Conservation (phyloP, 35 echinoderm and acorn worm species). For the Holothuria glaberrima region DNA sequence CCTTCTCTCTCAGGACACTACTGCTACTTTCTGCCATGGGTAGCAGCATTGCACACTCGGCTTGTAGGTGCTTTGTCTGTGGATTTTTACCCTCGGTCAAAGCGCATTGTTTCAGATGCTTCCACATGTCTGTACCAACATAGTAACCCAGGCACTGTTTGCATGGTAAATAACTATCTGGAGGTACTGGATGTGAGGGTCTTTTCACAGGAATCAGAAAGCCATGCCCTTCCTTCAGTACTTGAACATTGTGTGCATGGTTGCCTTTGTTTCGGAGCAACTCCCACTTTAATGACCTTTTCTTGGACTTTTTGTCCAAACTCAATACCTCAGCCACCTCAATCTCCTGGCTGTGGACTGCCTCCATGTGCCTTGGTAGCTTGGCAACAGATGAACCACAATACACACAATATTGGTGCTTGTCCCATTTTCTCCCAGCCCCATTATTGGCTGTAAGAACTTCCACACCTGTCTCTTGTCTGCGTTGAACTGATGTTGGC, state of each 20-base stretch:
- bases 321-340: constrained; percentile 60
- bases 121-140: constrained; percentile 47
- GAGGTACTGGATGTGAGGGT: constrained; percentile 46
- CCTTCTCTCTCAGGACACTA: constrained; percentile 26
- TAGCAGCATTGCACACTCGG: constrained; percentile 57
- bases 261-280: constrained; percentile 68
- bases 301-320: constrained; percentile 32
- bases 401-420: constrained; percentile 69
- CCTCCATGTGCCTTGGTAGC: constrained; percentile 60
- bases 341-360: constrained; percentile 48
- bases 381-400: constrained; percentile 57
- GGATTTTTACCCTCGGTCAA: constrained; percentile 38
- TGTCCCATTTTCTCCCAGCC: constrained; percentile 85
- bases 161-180: constrained; percentile 56
- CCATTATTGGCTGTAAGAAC: too few relatives aligned
- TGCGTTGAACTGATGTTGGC: too few relatives aligned
- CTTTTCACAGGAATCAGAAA: constrained; percentile 67
- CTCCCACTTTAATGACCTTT: constrained; percentile 54
- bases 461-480: too few relatives aligned
- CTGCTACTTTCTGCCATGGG: constrained; percentile 27
- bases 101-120: constrained; percentile 64
- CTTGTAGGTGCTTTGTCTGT: constrained; percentile 52
- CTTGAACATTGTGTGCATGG: constrained; percentile 72
- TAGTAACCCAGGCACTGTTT: constrained; percentile 60
- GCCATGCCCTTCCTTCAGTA: constrained; percentile 54